phyloP scores from a whole-genome alignment of 2,113 vertebrate genomes.

The Onychorhynchus coronatus region DNA sequence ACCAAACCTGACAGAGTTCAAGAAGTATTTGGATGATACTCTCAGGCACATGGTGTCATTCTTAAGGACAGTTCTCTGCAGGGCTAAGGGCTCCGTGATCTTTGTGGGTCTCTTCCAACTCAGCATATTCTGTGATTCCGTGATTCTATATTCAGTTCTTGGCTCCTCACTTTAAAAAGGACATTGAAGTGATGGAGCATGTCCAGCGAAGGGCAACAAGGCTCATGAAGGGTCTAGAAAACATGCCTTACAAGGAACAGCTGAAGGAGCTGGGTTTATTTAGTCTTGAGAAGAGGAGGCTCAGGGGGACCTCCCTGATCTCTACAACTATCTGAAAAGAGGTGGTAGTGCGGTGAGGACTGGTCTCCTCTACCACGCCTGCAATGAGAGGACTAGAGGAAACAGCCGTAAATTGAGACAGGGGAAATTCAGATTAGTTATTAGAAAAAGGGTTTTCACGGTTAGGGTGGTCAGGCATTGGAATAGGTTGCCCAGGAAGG shows the following conservation, averaged over 20 bases:
- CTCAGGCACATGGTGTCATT: too few species aligned
- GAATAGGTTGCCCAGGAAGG: neutral
- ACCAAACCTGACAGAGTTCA: too few species aligned
- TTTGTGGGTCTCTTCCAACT: neutral
- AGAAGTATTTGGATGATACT: too few species aligned
- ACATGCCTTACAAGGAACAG: neutral
- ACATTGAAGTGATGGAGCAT: neutral
- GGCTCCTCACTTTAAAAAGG: neutral
- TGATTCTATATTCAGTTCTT: neutral
- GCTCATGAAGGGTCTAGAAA: neutral
- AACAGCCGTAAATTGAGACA: neutral
- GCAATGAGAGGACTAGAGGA: neutral
- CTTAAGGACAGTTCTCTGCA: too few species aligned
- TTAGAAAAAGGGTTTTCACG: neutral
- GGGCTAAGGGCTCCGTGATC: neutral
- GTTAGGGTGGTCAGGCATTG: neutral
- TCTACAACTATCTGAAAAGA: neutral
- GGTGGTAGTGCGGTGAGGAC: neutral
- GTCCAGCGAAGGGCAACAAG: neutral
- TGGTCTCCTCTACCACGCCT: neutral
- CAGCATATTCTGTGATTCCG: neutral
- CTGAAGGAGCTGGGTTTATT: neutral
- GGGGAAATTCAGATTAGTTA: neutral
- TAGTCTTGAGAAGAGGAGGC: neutral
- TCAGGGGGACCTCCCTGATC: neutral